phyloP scores from a whole-genome alignment of 2,888 invertebrate genomes.

The Abrostola triplasia region DNA sequence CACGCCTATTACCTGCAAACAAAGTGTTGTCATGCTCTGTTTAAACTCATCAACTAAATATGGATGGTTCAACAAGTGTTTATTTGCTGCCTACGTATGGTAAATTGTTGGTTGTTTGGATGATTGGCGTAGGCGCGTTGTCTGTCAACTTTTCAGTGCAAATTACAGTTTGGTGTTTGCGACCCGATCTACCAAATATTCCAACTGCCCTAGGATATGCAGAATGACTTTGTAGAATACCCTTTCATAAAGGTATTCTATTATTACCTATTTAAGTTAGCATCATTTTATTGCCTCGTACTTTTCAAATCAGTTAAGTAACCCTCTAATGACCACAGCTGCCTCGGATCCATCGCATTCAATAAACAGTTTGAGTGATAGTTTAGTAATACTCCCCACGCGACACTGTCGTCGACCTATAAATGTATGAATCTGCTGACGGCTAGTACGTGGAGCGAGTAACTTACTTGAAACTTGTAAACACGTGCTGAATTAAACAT shows the following conservation, averaged over 20 bases:
- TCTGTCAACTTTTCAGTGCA: too few species aligned
- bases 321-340: conserved; percentile 8
- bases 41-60: conserved; percentile 23
- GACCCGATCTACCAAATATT: too few species aligned
- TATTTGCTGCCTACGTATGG: neutral
- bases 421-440: conserved; percentile 45
- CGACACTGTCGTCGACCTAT: conserved; percentile 53
- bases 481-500: conserved; percentile 76
- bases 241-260: too few species aligned
- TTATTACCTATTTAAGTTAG: too few species aligned
- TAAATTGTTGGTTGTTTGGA: too few species aligned
- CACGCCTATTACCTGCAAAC: conserved; percentile 49
- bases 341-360: conserved; percentile 7
- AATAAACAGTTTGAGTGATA: conserved; percentile 36
- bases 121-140: too few species aligned
- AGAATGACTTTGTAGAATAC: too few species aligned
- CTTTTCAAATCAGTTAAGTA: neutral
- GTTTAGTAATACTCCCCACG: conserved; percentile 47
- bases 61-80: conserved; percentile 4
- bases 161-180: too few species aligned
- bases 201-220: too few species aligned
- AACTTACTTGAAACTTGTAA: conserved; percentile 67
- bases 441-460: conserved; percentile 53
- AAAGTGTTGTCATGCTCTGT: conserved; percentile 40
- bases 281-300: too few species aligned